Percentiles rank a stretch among this genome's conserved stretches.
These are phyloP conservation scores for Julus scandinavius DNA, from an alignment of 2,888 invertebrate genomes.

Conservation along the genomic window DNA sequence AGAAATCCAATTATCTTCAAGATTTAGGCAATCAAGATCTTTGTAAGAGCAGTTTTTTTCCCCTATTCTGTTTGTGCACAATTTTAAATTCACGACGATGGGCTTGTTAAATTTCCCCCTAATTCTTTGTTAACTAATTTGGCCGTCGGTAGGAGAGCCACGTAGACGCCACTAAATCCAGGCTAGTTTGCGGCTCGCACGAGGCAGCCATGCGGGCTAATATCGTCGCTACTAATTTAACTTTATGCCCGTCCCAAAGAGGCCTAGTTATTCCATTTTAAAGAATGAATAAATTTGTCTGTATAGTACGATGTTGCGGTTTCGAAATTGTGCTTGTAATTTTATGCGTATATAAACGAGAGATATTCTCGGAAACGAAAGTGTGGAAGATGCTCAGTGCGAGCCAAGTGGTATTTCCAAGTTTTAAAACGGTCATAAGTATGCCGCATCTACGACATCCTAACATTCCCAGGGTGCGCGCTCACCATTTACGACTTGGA, in stretches of 20 bases:
- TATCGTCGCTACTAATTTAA: neutral
- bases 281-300: slow-evolving; percentile 25
- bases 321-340: slow-evolving; percentile 19
- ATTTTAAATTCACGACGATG: too few species aligned
- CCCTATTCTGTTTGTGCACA: too few species aligned
- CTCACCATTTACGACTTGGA: slow-evolving; percentile 11
- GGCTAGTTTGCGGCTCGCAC: neutral
- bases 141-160: too few species aligned
- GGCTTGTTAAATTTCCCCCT: too few species aligned
- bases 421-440: slow-evolving; percentile 34
- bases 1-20: neutral
- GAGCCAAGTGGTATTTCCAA: neutral
- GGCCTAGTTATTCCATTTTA: neutral
- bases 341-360: neutral
- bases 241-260: neutral
- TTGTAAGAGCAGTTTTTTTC: too few species aligned
- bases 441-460: slow-evolving; percentile 23
- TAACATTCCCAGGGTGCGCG: slow-evolving; percentile 7
- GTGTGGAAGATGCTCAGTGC: neutral
- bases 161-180: neutral
- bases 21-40: neutral
- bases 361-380: neutral
- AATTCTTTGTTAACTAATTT: too few species aligned
- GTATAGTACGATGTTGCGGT: neutral
- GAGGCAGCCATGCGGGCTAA: neutral